These are phyloP conservation scores for Sclerurus mexicanus DNA, from an alignment of 2,113 vertebrate species.

Conservation along the genomic window DNA sequence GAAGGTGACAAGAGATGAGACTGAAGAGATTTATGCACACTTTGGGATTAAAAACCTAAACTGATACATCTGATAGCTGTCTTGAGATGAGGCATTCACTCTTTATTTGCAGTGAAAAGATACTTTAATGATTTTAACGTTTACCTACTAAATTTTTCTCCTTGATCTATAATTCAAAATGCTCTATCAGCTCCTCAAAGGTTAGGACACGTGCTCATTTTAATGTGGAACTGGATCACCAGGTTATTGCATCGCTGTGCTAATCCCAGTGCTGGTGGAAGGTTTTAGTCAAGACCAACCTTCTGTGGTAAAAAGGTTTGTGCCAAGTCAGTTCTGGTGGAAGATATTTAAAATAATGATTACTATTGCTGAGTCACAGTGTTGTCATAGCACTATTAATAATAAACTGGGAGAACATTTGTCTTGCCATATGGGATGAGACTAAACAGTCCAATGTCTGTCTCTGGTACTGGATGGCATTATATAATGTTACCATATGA, in stretches of 20 bases:
- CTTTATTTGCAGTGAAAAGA: conserved; percentile 65
- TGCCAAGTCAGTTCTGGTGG: conserved; percentile 1
- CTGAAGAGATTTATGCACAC: conserved; percentile 54
- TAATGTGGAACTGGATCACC: conserved; percentile 37
- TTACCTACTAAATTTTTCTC: conserved; percentile 62
- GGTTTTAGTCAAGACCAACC: not conserved
- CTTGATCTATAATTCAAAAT: conserved; percentile 70
- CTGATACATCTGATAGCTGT: conserved; percentile 52
- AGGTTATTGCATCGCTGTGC: not conserved
- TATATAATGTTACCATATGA: not conserved
- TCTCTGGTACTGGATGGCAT: not conserved
- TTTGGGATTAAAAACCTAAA: conserved; percentile 58
- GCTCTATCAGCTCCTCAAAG: conserved; percentile 7
- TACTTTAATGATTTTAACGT: conserved; percentile 69
- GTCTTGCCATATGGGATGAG: conserved; percentile 49
- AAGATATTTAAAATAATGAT: conserved; percentile 50
- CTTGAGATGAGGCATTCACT: conserved; percentile 57
- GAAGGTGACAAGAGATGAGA: conserved; percentile 60
- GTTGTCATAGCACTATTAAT: conserved; percentile 33
- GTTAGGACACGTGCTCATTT: conserved; percentile 41
- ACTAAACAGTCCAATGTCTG: not conserved
- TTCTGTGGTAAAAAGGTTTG: not conserved
- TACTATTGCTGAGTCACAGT: conserved; percentile 43
- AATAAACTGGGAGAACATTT: conserved; percentile 48
- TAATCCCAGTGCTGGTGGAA: not conserved